These are phyloP conservation scores for Ctenopoma multispine DNA, from an alignment of 2,797 vertebrate species.

Conservation along the genomic window DNA sequence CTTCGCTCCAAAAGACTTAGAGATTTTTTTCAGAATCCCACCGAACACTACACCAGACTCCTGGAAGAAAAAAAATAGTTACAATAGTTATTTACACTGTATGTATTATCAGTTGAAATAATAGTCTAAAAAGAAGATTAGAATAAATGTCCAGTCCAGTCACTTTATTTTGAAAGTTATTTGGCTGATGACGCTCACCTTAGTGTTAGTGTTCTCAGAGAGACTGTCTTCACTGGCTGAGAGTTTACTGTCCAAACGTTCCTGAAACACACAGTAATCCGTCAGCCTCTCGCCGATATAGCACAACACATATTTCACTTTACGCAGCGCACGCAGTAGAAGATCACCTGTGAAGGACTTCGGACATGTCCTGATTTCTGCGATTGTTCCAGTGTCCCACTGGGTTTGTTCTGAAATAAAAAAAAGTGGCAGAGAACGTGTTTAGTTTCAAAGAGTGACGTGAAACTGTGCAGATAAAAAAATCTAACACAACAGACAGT, in stretches of 20 bases:
- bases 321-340: not conserved
- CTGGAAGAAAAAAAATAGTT: conserved; percentile 19
- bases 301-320: not conserved
- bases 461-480: rapidly evolving
- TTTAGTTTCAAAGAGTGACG: conserved; percentile 12
- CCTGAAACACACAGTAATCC: conserved; percentile 51
- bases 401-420: conserved; percentile 58
- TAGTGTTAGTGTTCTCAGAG: conserved; percentile 43
- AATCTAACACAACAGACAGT: not conserved
- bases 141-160: too few relatives aligned
- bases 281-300: not conserved
- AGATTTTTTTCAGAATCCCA: conserved; percentile 60
- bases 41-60: conserved; percentile 54
- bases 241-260: conserved; percentile 55
- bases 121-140: not conserved
- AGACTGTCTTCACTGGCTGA: conserved; percentile 40
- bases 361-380: conserved; percentile 52
- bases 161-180: not conserved
- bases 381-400: conserved; percentile 54
- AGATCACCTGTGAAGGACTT: conserved; percentile 66
- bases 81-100: not conserved
- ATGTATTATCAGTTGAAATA: not conserved
- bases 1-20: conserved; percentile 33
- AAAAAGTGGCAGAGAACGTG: not conserved
- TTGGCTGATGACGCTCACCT: conserved; percentile 49